Evolutionary conservation across 2,113 vertebrate genomes (phyloP), one percentile per base, ranked within the genome.

Genomic region (Scartelaos histophorus): DNA sequence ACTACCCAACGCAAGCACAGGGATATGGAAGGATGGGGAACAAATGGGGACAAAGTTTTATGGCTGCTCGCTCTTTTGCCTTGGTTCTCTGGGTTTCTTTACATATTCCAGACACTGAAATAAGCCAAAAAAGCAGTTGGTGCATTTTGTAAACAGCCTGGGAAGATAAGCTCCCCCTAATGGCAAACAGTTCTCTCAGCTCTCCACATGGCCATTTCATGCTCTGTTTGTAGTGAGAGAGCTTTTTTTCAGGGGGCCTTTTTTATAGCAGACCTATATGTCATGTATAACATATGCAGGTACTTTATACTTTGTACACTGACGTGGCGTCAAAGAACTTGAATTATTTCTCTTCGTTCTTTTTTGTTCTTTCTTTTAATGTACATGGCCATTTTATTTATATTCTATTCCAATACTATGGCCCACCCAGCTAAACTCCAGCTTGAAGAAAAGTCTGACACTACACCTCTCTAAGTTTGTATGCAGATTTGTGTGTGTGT

Each of bases 261-360:
- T 88, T 73, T 84, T n/a, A 86, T 91, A 92, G 89, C 86, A 88
- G 85, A 91, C 88, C 87, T 87, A 88, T 88, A 90, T 78, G 88
- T 90, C 87, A 89, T 83, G 88, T 91, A 92, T 89, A 89, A 92
- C 88, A 91, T 92, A 89, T 87, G 83, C 92, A 95, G 83, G 91
- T 91, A 92, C 91, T 90, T 90, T 90, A 92, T 93, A 90, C 81
- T 91, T 89, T 92, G 84, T 90, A 81, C 91, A 90, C 79, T 82
- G 88, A 92, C 84, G 90, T 56, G 45, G 80, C 84, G 86, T 91
- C 85, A 84, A 91, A 92, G 90, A 91, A 83, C 88, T 92, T 91
- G 91, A 90, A 93, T 86, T 71, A 88, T 92, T 90, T 90, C 86
- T 88, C 82, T 92, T 91, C 78, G 69, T 80, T 82, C 60, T 86